Evolutionary conservation across 2,888 invertebrate genomes (phyloP).

Genomic region (Coleophora flavipennella): DNA sequence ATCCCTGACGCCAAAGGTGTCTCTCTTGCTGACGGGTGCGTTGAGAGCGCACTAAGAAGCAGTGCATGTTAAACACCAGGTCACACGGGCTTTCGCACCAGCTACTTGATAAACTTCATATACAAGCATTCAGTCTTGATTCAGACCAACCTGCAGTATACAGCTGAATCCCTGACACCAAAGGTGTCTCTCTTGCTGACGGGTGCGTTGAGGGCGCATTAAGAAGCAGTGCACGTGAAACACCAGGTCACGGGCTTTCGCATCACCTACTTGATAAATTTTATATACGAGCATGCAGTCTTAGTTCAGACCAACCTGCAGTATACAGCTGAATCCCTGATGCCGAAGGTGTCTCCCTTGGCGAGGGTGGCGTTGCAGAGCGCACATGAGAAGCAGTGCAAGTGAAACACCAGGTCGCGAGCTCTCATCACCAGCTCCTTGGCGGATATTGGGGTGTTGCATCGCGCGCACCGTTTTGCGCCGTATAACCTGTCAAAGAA

Average conservation of each 20-base stretch:
- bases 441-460: conserved; percentile 89
- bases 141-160: conserved; percentile 82
- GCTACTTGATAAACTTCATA: no score
- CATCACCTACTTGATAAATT: conserved; percentile 94
- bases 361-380: conserved; percentile 89
- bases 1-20: conserved; percentile 94
- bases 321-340: conserved; percentile 89
- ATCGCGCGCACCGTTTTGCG: conserved; percentile 90
- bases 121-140: no score
- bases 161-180: conserved; percentile 90
- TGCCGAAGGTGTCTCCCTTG: conserved; percentile 96
- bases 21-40: conserved; percentile 90
- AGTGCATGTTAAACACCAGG: conserved; percentile 93
- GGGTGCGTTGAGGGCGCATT: conserved; percentile 88
- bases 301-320: conserved; percentile 74
- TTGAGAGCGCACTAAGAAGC: conserved; percentile 92
- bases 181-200: conserved; percentile 96
- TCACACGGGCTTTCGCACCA: conserved; percentile 96
- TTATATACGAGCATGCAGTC: conserved; percentile 41
- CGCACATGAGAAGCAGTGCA: conserved; percentile 94
- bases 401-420: conserved; percentile 92
- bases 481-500: conserved; percentile 84
- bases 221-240: conserved; percentile 97
- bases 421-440: conserved; percentile 97
- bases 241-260: conserved; percentile 90